These are phyloP conservation scores for Dioctria rufipes DNA, from an alignment of 2,888 invertebrate genomes.

Conservation along the genomic window DNA sequence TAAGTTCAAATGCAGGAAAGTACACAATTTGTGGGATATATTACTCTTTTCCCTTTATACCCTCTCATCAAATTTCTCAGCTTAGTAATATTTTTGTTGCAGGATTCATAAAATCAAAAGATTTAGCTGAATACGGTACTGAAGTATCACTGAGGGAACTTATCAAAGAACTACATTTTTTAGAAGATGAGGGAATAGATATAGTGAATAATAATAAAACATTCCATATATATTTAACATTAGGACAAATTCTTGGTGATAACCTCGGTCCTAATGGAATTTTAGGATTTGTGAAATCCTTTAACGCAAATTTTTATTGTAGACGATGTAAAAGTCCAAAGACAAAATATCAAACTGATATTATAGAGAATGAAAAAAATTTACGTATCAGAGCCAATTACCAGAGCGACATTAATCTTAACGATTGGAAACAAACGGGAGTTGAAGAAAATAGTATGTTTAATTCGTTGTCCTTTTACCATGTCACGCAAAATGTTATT, in stretches of 20 bases:
- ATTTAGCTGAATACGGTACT: conserved; percentile 54
- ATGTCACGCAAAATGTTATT: too few species aligned
- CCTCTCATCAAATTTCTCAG: conserved; percentile 54
- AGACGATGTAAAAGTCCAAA: not conserved
- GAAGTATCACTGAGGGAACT: conserved; percentile 44
- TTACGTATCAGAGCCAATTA: too few species aligned
- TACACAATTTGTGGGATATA: conserved; percentile 58
- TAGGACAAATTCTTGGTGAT: too few species aligned
- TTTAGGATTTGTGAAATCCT: conserved; percentile 20
- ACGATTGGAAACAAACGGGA: too few species aligned
- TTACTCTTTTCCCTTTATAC: conserved; percentile 57
- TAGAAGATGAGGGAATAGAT: conserved; percentile 46
- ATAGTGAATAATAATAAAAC: too few species aligned
- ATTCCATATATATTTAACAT: too few species aligned
- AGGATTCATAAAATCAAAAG: conserved; percentile 54
- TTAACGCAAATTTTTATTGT: conserved; percentile 26
- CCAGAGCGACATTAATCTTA: too few species aligned
- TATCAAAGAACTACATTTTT: not conserved
- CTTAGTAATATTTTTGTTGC: conserved; percentile 55
- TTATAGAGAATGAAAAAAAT: too few species aligned
- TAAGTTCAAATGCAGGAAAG: conserved; percentile 53
- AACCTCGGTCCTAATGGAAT: not conserved
- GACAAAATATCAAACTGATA: too few species aligned
- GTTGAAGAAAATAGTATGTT: too few species aligned
- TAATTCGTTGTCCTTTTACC: too few species aligned